These are phyloP conservation scores for Penaeus indicus DNA, from an alignment of 1,140 invertebrate species.

Conservation along the genomic window DNA sequence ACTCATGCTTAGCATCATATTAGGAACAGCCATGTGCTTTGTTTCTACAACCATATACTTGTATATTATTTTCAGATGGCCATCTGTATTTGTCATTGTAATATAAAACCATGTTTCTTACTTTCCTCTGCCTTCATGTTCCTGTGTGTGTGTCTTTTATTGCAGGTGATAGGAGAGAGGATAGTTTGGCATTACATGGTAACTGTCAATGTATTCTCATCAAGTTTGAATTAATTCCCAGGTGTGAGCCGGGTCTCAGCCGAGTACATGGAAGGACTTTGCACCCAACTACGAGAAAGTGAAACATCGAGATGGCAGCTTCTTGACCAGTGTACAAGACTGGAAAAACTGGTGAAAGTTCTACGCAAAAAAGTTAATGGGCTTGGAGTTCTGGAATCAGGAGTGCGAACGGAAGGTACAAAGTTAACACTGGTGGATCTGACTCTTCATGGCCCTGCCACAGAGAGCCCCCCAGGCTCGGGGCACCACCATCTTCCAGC, in stretches of 20 bases:
- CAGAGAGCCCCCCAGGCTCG: conserved; percentile 19
- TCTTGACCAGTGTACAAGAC: conserved; percentile 43
- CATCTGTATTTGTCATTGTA: too few relatives aligned
- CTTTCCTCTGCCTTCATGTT: too few relatives aligned
- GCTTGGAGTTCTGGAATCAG: conserved; percentile 30
- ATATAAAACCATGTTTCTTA: too few relatives aligned
- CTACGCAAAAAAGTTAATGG: conserved; percentile 56
- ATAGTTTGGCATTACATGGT: too few relatives aligned
- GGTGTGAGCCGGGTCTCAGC: conserved; percentile 42
- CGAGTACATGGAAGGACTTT: conserved; percentile 47
- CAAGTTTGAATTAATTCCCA: background rate
- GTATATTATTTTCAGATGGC: too few relatives aligned
- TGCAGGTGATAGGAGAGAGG: too few relatives aligned
- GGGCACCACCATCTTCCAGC: conserved; percentile 8
- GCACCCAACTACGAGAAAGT: conserved; percentile 39
- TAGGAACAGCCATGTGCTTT: too few relatives aligned
- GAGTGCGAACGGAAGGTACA: conserved; percentile 26
- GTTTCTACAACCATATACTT: too few relatives aligned
- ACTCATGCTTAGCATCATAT: too few relatives aligned
- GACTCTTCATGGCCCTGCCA: conserved; percentile 28
- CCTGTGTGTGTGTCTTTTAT: too few relatives aligned
- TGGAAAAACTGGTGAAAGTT: conserved; percentile 42
- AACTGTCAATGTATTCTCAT: too few relatives aligned
- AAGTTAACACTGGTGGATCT: conserved; percentile 52
- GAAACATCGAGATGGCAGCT: conserved; percentile 51